Evolutionary conservation across 2,888 invertebrate species (phyloP), one percentile per base, ranked within the genome.

Genomic region (Tanytarsus gracilentus): DNA sequence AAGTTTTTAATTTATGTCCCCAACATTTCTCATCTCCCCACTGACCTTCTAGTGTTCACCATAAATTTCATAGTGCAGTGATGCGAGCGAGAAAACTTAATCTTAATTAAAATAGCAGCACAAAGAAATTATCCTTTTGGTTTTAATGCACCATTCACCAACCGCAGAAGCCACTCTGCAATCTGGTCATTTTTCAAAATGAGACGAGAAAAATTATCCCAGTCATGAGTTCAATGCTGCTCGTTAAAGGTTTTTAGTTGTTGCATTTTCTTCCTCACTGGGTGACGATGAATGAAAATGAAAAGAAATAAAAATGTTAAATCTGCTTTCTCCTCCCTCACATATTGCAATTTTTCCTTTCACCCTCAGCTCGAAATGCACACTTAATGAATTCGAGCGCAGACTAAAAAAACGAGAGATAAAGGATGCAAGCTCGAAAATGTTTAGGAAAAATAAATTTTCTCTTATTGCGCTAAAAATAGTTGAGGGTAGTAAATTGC

Each of bases 61-160:
- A n/a, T n/a, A n/a, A n/a, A n/a, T n/a, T n/a, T 23, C 4, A 18
- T 11, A 23, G 18, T 44, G n/a, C 36, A 36, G 7, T 36, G 14
- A 14, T 36, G 14, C 5, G 16, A 4, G 4, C 21, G 40, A 40
- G 18, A 16, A 51, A 51, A 39, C 33, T 53, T 36, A 33, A 55
- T 55, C 55, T 55, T 55, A 55, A 55, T 55, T 55, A 55, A 55
- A 55, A 55, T 55, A 18, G 16, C 14, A 53, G 33, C 52, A 53
- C 16, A 53, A 33, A 53, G 36, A 36, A 53, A 55, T 33, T 39
- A 55, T 55, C 39, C 14, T 26, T n/a, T n/a, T 55, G 55, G 39
- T 55, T 18, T 44, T 44, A 44, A 44, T 44, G 44, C 23, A 44
- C 23, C 44, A 21, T n/a, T n/a, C n/a, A n/a, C n/a, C n/a, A n/a